Percentiles rank a stretch among this genome's conserved stretches.
These are phyloP conservation scores for Aphidius colemani DNA, from an alignment of 2,888 invertebrate genomes.

Conservation along the genomic window DNA sequence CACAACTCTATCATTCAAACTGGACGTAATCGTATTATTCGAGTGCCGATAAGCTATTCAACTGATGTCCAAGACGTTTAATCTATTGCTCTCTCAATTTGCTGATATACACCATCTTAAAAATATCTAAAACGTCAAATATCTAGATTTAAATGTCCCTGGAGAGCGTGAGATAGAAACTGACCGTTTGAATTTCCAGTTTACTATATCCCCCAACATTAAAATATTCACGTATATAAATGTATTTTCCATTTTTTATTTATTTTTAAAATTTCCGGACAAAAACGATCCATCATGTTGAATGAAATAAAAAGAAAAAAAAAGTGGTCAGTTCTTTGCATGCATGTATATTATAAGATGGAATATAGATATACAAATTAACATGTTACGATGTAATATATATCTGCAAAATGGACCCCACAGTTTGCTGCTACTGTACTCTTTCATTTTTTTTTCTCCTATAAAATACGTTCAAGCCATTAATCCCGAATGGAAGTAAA, in stretches of 20 bases:
- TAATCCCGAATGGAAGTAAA: constrained; percentile 59
- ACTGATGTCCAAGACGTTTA: constrained; percentile 23
- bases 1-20: constrained; percentile 25
- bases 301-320: constrained; percentile 26
- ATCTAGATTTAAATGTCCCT: constrained; percentile 52
- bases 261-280: constrained; percentile 55
- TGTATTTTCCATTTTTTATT: constrained; percentile 41
- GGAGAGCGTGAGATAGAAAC: constrained; percentile 32
- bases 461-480: constrained; percentile 60
- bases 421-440: too few species aligned
- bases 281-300: constrained; percentile 49
- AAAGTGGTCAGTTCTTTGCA: constrained; percentile 52
- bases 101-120: constrained; percentile 12
- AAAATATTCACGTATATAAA: background rate
- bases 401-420: background rate
- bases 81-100: constrained; percentile 22
- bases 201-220: background rate
- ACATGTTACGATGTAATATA: constrained; percentile 9
- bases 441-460: constrained; percentile 38
- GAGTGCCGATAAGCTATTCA: constrained; percentile 31
- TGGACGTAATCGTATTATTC: constrained; percentile 34
- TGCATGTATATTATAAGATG: constrained; percentile 5
- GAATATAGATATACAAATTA: constrained; percentile 22
- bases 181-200: constrained; percentile 6
- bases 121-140: constrained; percentile 40